A percentile compares a stretch with the other conserved stretches of the same genome.
These are phyloP conservation scores for Manduca sexta DNA, from an alignment of 1,140 invertebrate genomes.

Conservation along the genomic window DNA sequence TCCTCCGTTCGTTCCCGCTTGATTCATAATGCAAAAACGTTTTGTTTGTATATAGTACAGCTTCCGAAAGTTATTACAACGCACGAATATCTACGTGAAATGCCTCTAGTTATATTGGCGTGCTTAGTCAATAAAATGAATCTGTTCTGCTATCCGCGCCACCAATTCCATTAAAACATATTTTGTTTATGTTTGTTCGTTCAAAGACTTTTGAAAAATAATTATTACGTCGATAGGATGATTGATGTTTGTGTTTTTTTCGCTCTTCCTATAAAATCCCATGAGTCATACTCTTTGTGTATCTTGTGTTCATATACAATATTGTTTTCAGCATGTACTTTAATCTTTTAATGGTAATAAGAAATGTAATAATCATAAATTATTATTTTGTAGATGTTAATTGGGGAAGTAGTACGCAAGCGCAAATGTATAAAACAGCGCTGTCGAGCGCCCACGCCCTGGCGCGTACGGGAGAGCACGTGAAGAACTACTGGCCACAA, in stretches of 20 bases:
- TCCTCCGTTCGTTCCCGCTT: constrained; percentile 11
- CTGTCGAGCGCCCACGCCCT: constrained; percentile 87
- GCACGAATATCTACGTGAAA: neutral
- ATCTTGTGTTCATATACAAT: no score
- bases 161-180: no score
- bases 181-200: no score
- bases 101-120: constrained; percentile 7
- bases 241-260: no score
- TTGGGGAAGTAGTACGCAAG: constrained; percentile 98
- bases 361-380: no score
- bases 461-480: constrained; percentile 91
- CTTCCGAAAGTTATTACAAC: constrained; percentile 20
- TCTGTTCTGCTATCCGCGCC: no score
- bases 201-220: no score
- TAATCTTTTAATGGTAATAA: no score
- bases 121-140: neutral
- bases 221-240: no score
- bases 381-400: constrained; percentile 85
- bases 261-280: no score
- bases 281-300: no score
- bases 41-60: constrained; percentile 12
- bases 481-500: constrained; percentile 97
- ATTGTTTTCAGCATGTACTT: no score
- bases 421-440: constrained; percentile 95
- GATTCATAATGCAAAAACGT: constrained; percentile 12